These are phyloP conservation scores for Crotalus horridus DNA, from an alignment of 2,113 vertebrate genomes.

Conservation along the genomic window DNA sequence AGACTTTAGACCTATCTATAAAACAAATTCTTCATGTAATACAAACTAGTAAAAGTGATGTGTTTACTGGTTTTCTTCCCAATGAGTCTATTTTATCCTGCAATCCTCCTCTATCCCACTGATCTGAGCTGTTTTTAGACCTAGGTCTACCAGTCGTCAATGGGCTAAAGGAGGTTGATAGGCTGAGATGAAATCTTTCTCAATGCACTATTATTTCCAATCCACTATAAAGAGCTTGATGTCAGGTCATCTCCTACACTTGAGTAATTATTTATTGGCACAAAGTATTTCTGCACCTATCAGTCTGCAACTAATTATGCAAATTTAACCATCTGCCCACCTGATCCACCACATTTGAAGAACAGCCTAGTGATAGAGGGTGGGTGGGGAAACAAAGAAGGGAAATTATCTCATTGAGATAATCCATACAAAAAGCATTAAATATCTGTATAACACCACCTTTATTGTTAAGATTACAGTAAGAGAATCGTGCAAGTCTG, in stretches of 20 bases:
- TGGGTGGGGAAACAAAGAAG: background rate
- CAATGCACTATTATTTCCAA: background rate
- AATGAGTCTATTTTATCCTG: background rate
- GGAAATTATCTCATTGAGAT: background rate
- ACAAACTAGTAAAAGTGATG: background rate
- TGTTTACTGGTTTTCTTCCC: background rate
- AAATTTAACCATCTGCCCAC: background rate
- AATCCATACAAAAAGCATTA: background rate
- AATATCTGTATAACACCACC: background rate
- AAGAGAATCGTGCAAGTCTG: background rate
- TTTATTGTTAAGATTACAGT: background rate
- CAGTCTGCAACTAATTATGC: background rate
- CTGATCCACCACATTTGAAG: background rate
- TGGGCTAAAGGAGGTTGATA: background rate
- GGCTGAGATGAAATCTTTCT: background rate
- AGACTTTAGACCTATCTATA: background rate
- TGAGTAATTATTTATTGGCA: background rate
- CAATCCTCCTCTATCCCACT: background rate
- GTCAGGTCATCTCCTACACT: background rate
- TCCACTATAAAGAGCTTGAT: background rate
- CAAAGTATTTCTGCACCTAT: background rate
- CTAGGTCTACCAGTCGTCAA: background rate
- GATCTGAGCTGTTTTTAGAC: background rate
- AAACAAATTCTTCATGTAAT: background rate
- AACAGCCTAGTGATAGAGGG: background rate